Conservation (phyloP, 2,797 vertebrate species). For the Heliangelus exortis region DNA sequence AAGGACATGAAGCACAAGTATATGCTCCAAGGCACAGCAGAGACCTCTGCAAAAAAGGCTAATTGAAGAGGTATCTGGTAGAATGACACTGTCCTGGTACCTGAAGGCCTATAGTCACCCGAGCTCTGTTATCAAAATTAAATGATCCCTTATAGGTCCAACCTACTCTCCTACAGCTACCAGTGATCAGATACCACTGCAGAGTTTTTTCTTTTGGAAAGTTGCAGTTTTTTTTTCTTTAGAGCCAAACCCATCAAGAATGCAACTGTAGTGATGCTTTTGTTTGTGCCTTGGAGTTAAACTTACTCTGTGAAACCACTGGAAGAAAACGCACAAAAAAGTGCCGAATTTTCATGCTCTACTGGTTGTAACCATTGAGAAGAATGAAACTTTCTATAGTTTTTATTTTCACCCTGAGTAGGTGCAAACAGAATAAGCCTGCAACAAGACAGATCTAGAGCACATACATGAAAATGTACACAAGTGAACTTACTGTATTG, state of each 20-base stretch:
- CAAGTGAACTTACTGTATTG: background rate
- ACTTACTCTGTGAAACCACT: background rate
- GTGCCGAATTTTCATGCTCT: background rate
- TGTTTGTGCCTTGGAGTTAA: background rate
- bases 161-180: background rate
- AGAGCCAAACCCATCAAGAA: background rate
- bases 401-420: background rate
- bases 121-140: background rate
- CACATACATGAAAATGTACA: background rate
- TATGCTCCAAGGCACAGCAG: background rate
- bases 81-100: background rate
- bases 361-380: background rate
- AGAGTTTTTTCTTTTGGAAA: background rate
- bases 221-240: background rate
- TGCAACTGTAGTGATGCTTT: background rate
- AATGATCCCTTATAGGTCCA: background rate
- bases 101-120: rapidly evolving
- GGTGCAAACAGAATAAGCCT: background rate
- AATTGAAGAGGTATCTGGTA: background rate
- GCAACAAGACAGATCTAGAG: background rate
- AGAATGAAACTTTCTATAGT: background rate
- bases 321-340: background rate
- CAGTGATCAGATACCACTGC: background rate
- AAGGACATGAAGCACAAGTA: background rate
- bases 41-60: background rate